phyloP scores from a whole-genome alignment of 2,797 vertebrate species.

The Ispidina lecontei region DNA sequence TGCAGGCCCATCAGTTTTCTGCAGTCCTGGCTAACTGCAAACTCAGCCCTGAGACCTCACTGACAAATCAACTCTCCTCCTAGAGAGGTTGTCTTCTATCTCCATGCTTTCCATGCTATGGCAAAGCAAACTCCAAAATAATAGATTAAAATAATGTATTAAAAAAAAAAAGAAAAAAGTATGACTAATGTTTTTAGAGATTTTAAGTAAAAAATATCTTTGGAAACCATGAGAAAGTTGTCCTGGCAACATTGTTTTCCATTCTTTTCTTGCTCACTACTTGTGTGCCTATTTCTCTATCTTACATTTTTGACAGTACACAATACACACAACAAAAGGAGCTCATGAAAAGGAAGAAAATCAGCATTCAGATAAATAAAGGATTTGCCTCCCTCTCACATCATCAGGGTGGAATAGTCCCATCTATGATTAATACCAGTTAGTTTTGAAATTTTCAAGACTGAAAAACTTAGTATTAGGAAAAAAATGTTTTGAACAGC shows the following conservation, averaged over 20 bases:
- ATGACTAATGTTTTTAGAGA: neutral
- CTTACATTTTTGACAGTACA: neutral
- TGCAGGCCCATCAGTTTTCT: neutral
- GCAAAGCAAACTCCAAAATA: neutral
- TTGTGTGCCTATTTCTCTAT: neutral
- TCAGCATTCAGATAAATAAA: neutral
- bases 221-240: slow-evolving; percentile 38
- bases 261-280: slow-evolving; percentile 3
- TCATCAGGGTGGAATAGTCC: neutral
- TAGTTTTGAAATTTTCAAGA: neutral
- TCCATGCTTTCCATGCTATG: neutral
- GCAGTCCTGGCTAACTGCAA: neutral
- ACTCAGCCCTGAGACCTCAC: neutral
- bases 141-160: neutral
- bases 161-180: neutral
- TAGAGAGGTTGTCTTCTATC: neutral
- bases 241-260: slow-evolving; percentile 58
- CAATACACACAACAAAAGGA: neutral
- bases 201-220: neutral
- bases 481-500: neutral
- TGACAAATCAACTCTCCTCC: neutral
- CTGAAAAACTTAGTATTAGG: neutral
- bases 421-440: neutral
- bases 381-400: neutral
- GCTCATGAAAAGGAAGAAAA: neutral